phyloP scores from a whole-genome alignment of 2,113 vertebrate genomes.

The Mobula hypostoma region DNA sequence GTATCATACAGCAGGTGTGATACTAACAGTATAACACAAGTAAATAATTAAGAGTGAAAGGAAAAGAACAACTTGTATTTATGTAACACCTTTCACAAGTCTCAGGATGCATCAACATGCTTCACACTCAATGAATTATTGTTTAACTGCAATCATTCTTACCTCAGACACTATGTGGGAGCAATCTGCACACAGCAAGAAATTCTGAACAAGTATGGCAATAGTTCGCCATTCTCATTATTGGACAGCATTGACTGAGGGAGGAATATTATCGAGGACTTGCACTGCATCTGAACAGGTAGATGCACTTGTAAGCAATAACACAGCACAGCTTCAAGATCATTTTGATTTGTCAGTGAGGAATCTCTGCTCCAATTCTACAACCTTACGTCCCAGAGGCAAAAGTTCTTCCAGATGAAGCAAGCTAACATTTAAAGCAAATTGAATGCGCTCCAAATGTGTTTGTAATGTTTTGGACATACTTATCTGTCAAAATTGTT shows the following conservation, averaged over 20 bases:
- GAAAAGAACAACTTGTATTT: constrained; percentile 10
- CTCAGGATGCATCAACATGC: not conserved
- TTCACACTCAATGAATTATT: not conserved
- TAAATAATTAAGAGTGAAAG: not conserved
- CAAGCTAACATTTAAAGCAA: not conserved
- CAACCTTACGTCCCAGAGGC: not conserved
- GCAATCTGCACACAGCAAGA: too few relatives aligned
- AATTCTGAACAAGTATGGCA: too few relatives aligned
- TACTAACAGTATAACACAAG: not conserved
- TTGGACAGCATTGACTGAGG: not conserved
- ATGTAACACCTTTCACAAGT: not conserved
- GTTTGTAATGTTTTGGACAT: not conserved
- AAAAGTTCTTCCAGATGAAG: not conserved
- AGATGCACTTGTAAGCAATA: not conserved
- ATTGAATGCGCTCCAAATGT: not conserved
- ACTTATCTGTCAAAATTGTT: not conserved
- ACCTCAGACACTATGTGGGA: too few relatives aligned
- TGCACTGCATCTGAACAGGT: not conserved
- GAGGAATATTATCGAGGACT: not conserved
- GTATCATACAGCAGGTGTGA: not conserved
- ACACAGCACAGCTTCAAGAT: not conserved
- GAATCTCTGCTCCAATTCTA: not conserved
- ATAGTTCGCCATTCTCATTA: too few relatives aligned
- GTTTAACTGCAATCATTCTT: not conserved
- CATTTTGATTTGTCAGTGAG: not conserved